Base-by-base conservation (phyloP, 2,888 invertebrate genomes). In the Morpho deidamia region DNA sequence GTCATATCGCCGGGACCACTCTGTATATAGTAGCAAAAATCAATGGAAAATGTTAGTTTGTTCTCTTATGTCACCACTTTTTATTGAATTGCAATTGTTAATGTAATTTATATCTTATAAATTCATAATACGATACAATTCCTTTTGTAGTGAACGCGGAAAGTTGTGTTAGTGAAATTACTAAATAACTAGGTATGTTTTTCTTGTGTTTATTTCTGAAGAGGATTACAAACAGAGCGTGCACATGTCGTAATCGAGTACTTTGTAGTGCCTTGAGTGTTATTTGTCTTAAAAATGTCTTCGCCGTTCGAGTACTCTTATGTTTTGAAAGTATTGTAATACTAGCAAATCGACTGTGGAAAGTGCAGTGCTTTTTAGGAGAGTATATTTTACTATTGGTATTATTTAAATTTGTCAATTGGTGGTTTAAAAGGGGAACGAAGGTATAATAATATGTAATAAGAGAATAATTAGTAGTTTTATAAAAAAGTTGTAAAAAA, bases 261-360 rank as follows among this genome's bases (percentile, higher is more conserved):
- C 58, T 76, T 71, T 48, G 74, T 70, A 66, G 74, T 75, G 78
- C 81, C 80, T 79, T 81, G 74, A 76, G 72, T 81, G 79, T 80
- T 87, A 81, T 88, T 85, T 86, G 85, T 84, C 78, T 86, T 84
- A 67, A 69, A 76, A 84, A 84, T 83, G 81, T 76, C 82, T 82
- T 74, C 72, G 44, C 44, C 45, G 14, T 51, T 39, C 39, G 56
- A 61, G 61, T 12, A 3, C 35, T 58, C 10, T 61, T 40, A 7
- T 55, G 70, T 70, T 70, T 68, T 61, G 63, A 63, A 66, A 71
- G 23, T 23, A 23, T 23, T 23, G 23, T 23, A 23, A 23, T 23
- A 23, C 23, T 23, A 14, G 14, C 14, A 14, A 14, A 14, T 23
- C 23, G 23, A 23, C 23, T 23, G 23, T 23, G 23, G 23, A 23